Evolutionary conservation across 2,113 vertebrate genomes (phyloP), one percentile per base, ranked within the genome.

Genomic region (Toxostoma redivivum): DNA sequence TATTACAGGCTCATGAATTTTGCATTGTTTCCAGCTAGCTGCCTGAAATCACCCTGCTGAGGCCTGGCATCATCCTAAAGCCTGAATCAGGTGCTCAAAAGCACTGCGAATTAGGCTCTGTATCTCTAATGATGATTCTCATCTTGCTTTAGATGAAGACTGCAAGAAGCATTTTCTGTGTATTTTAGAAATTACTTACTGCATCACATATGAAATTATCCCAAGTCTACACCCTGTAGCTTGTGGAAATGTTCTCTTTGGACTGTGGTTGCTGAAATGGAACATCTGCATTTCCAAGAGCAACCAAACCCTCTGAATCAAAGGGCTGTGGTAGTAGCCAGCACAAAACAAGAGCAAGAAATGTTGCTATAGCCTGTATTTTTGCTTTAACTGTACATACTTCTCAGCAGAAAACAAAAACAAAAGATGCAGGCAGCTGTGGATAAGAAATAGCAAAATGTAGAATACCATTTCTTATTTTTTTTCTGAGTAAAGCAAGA

Each of bases 211-310:
- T 13, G 4, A 88, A 88, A 40, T 4, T 9, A 83, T 60, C 58
- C 38, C 38, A 61, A 67, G 31, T 54, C 45, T 73, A 88, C 53
- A 92, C n/a, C 35, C 42, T 23, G 44, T 21, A 82, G 47, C 80
- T 86, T 48, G 47, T 0, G 0, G 56, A 77, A 47, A 31, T 62
- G 42, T 64, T 92, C 88, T 78, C 60, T 83, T 66, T 60, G 80
- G 83, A 78, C 35, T 77, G 79, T 47, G 74, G 74, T 73, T 88
- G 54, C 47, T 88, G 57, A 94, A 93, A 86, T 78, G 65, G 72
- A 94, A 71, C 48, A 88, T 90, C 60, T 83, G 58, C 44, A 64
- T 78, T 94, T 96, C 51, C 91, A 88, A 83, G 60, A 77, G 57
- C 17, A 2, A 90, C 64, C 80, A 94, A 96, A 66, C 22, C 60